These are phyloP conservation scores for Tipula confusa DNA, from an alignment of 2,888 invertebrate genomes.

Conservation along the genomic window DNA sequence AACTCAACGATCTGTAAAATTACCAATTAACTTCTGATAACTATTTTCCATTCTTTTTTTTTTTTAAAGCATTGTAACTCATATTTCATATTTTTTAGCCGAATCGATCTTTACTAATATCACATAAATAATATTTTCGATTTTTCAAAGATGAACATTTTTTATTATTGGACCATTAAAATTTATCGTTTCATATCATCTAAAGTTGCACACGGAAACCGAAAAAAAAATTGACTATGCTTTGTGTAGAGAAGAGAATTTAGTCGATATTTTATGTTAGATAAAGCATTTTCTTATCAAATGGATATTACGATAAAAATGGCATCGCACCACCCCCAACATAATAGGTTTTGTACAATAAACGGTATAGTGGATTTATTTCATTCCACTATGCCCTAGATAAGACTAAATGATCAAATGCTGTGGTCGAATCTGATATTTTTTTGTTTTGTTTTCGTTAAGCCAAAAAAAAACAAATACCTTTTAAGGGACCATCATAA, in stretches of 20 bases:
- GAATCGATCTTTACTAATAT: background rate
- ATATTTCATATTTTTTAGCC: background rate
- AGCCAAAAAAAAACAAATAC: too few relatives aligned
- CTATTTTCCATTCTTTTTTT: background rate
- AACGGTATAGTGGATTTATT: too few relatives aligned
- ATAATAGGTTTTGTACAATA: background rate
- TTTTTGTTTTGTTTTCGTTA: too few relatives aligned
- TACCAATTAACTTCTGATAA: constrained; percentile 25
- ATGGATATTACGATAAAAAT: background rate
- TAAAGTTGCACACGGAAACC: background rate
- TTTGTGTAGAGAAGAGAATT: background rate
- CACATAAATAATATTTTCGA: constrained; percentile 12
- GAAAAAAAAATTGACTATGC: background rate
- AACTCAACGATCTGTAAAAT: constrained; percentile 20
- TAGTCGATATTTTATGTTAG: background rate
- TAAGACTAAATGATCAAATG: too few relatives aligned
- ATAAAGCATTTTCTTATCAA: background rate
- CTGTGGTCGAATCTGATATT: too few relatives aligned
- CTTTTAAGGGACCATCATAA: too few relatives aligned
- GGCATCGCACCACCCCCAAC: background rate
- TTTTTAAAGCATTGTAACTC: background rate
- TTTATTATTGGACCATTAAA: constrained; percentile 3
- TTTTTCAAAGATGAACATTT: background rate
- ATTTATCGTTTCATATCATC: background rate
- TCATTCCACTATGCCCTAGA: too few relatives aligned